These are phyloP conservation scores for Lepidurus apus DNA, from an alignment of 1,140 invertebrate species.

Conservation along the genomic window DNA sequence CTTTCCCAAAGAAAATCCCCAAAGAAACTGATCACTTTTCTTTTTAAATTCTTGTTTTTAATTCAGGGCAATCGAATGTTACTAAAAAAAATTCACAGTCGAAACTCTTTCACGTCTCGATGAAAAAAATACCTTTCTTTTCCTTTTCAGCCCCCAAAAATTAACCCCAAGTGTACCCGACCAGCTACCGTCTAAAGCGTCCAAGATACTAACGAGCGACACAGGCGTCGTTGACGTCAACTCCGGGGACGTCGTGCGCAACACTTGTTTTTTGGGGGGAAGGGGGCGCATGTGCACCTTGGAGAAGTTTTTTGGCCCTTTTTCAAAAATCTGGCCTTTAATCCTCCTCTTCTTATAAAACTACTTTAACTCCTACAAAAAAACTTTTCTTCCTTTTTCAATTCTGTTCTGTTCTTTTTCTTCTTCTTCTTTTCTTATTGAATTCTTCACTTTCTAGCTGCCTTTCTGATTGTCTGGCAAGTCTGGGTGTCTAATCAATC, in stretches of 20 bases:
- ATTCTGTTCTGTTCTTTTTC: background rate
- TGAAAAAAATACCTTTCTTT: too few relatives aligned
- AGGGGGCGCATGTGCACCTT: background rate
- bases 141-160: too few relatives aligned
- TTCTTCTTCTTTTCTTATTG: background rate
- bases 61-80: too few relatives aligned
- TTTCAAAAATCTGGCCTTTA: background rate
- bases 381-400: background rate
- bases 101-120: too few relatives aligned
- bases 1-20: background rate
- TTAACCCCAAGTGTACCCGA: too few relatives aligned
- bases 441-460: background rate
- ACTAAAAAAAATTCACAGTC: too few relatives aligned
- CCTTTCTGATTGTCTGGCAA: conserved; percentile 1
- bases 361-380: background rate
- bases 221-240: conserved; percentile 3
- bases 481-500: background rate
- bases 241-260: background rate
- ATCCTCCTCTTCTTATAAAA: background rate
- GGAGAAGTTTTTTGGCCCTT: background rate
- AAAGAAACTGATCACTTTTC: too few relatives aligned
- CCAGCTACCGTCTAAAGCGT: background rate
- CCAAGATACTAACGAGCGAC: conserved; percentile 1
- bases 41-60: too few relatives aligned
- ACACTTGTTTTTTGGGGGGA: background rate